Conservation (phyloP, 2,888 invertebrate genomes). For the Graphium colonna region DNA sequence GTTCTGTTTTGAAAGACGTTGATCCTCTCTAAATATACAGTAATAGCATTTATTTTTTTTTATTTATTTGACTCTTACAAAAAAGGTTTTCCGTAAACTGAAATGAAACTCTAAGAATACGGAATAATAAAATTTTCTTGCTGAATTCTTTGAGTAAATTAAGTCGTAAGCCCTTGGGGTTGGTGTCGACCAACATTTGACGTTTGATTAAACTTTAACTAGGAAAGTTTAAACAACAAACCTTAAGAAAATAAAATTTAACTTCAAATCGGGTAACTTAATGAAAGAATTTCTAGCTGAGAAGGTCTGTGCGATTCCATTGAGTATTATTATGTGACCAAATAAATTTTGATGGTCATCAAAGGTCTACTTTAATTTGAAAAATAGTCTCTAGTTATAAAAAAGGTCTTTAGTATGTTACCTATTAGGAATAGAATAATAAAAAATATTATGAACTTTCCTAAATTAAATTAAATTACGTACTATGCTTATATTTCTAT, state of each 20-base stretch:
- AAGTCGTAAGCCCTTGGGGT: constrained; percentile 19
- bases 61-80: background rate
- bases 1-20: too few relatives aligned
- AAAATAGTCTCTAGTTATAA: too few relatives aligned
- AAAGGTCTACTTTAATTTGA: too few relatives aligned
- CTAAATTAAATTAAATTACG: too few relatives aligned
- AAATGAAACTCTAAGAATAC: background rate
- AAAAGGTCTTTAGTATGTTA: too few relatives aligned
- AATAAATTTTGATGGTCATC: too few relatives aligned
- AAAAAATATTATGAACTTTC: too few relatives aligned
- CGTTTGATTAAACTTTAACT: constrained; percentile 22
- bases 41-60: background rate
- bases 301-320: background rate
- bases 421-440: too few relatives aligned
- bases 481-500: too few relatives aligned
- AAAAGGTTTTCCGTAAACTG: background rate
- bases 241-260: constrained; percentile 2
- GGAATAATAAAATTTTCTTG: constrained; percentile 3
- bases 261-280: background rate
- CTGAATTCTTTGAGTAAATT: constrained; percentile 20
- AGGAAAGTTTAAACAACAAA: constrained; percentile 16
- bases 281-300: background rate
- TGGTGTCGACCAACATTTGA: constrained; percentile 21
- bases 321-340: too few relatives aligned
- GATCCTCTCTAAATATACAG: too few relatives aligned